Conservation (phyloP, 2,797 vertebrate genomes). For the Typhlichthys subterraneus region DNA sequence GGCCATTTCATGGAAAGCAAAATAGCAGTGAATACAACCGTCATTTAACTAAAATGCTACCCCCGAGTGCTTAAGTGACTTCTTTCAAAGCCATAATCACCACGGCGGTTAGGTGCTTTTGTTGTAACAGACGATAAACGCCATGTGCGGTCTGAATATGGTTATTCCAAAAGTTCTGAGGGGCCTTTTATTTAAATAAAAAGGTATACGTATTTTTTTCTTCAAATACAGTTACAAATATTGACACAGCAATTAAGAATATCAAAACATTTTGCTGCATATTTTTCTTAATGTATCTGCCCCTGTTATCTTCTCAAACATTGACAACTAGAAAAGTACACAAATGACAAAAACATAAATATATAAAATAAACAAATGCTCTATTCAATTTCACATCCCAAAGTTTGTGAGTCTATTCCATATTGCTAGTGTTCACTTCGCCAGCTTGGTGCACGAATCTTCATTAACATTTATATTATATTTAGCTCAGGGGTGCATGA, state of each 20-base stretch:
- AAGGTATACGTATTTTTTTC: slow-evolving; percentile 31
- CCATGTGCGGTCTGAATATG: no score
- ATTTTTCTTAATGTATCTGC: slow-evolving; percentile 17
- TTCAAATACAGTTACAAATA: slow-evolving; percentile 23
- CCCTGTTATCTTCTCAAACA: slow-evolving; percentile 27
- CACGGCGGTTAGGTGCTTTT: no score
- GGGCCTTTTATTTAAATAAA: slow-evolving; percentile 19
- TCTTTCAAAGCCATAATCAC: no score
- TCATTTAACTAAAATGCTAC: no score
- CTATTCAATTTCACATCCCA: slow-evolving; percentile 46
- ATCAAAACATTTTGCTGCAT: slow-evolving; percentile 10
- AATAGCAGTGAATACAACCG: no score
- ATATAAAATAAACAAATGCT: slow-evolving; percentile 21
- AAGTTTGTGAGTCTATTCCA: slow-evolving; percentile 57
- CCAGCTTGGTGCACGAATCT: slow-evolving; percentile 61
- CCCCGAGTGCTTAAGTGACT: no score
- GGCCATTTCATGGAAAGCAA: neutral
- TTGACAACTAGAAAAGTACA: slow-evolving; percentile 20
- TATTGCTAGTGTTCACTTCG: slow-evolving; percentile 66
- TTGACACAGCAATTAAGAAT: slow-evolving; percentile 13
- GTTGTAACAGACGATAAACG: no score
- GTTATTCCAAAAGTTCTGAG: no score
- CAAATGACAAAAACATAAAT: no score
- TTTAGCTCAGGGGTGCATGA: slow-evolving; percentile 70
- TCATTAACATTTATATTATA: slow-evolving; percentile 84